Evolutionary conservation across 2,797 vertebrate genomes (phyloP), one percentile per base, ranked within the genome.

Genomic region (Acipenser ruthenus): DNA sequence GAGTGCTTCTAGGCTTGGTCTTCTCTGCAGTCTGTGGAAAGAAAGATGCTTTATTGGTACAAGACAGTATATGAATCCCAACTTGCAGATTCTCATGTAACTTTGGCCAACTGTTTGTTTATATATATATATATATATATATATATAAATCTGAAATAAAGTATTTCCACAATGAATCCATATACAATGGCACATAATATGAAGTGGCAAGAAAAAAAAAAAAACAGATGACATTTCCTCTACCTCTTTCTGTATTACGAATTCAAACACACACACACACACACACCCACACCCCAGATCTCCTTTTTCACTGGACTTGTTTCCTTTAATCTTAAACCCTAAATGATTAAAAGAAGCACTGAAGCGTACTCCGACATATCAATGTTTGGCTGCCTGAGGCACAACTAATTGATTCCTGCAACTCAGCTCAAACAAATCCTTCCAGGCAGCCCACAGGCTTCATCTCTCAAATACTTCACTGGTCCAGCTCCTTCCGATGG

Each of bases 11-110:
- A 77, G 88, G 74, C 78, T 93, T 93, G 77, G 85, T 81, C 80
- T 93, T 93, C 83, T 94, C 92, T 18, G 87, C 81, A 75, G 86
- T 84, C 90, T 91, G 84, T 68, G 75, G 23, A 88, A 87, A 58
- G 82, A 80, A 85, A 82, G 71, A 62, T 23, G 37, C 52, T 37
- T 3, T 58, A 58, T 58, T 6, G 13, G 6, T 10, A 58, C 55
- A 37, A 37, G 23, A 37, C 4, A 37, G 23, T 37, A 37, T 37
- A 37, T 37, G 23, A 37, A 37, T 37, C 23, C 23, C 23, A 23
- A 37, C 23, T 37, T 3, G 23, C 23, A 37, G 23, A 4, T 3
- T 37, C 23, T 37, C 23, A 37, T 37, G 2, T 37, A 37, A 37
- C 23, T 3, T 37, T 37, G 23, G 23, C 23, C 23, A 37, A 37